Evolutionary conservation across 1,140 invertebrate species (phyloP), one percentile per base, ranked within the genome.

Genomic region (Mesaphorura yosii): DNA sequence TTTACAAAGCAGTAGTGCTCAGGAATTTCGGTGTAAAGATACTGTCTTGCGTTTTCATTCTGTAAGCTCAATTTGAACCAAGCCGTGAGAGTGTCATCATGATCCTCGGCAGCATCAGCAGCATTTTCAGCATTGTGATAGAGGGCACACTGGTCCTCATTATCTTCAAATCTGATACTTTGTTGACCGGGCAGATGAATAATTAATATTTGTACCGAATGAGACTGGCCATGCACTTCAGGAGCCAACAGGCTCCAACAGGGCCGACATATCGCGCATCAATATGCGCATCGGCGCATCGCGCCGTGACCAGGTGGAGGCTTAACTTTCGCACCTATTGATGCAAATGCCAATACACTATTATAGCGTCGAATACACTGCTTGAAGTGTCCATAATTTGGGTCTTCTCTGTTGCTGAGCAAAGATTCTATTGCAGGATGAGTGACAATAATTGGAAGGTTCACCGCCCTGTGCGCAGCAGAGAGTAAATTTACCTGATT

Each of bases 151-250:
- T 53, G 26, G 42, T 64, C 57, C 7, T 58, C 25, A 1, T 50
- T 56, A 10, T 38, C 46, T 31, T 47, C 6, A 56, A 56, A 68
- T 20, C 42, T 45, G 48, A 57, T 68, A 69, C 10, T 4, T 59
- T 75, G 68, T 48, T 67, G 66, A 66, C 70, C 71, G 62, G 71
- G 66, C 22, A 76, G 55, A 67, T 75, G 71, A 10, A 75, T 70
- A 6, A 62, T 65, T 27, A 75, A 65, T 53, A 70, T 68, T 45
- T 66, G 31, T 56, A 74, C 64, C 29, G 68, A 48, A 40, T 56
- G 54, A 17, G 54, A 56, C 20, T 51, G 20, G 6, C 59, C 58
- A 23, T 58, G 51, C 31, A 68, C 48, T 19, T 29, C 4, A 68
- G 45, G 23, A 63, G 39, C 60, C 63, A 67, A 23, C 58, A 51